Evolutionary conservation across 35 echinoderm and acorn worm species (phyloP), one percentile per base, ranked within the genome.

Genomic region (Anneissia japonica): DNA sequence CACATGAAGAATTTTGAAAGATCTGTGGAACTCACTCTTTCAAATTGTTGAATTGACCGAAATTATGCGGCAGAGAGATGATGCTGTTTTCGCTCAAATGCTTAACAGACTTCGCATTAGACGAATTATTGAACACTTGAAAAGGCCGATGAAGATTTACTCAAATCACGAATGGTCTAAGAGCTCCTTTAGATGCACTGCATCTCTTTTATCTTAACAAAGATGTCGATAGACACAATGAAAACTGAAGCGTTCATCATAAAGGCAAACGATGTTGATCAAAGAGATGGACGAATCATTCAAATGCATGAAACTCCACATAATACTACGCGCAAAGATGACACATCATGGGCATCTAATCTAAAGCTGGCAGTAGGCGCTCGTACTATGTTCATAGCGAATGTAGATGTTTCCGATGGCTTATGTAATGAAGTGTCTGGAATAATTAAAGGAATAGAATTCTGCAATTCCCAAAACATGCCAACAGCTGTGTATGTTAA

Each of bases 401-500:
- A 92, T 43, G n/a, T 88, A 32, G 91, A 92, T 84, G 81, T 88
- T 19, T 26, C 30, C 64, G 81, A 87, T 72, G 85, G 85, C 26
- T 78, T 91, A 73, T 76, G 78, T 9, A 91, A 91, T 91, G 89
- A 83, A 81, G 89, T 76, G 16, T 33, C 64, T 75, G 89, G 89
- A 28, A 91, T 51, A 74, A 78, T 91, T 35, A 38, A 72, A 55
- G 34, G 30, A 33, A 82, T 92, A 41, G 14, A 82, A 37, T 30
- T 30, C 16, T 38, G 37, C 46, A 56, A 82, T 75, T 16, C n/a
- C 16, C 19, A 39, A 38, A 76, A 86, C 14, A 6, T 43, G 40
- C 40, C 40, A 43, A 14, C 4, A 43, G 4, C 14, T 43, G 40
- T 43, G 4, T 43, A 43, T 43, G 40, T 43, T 6, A 43, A 6